phyloP scores from a whole-genome alignment of 2,113 vertebrate species.

The Mirza zaza region DNA sequence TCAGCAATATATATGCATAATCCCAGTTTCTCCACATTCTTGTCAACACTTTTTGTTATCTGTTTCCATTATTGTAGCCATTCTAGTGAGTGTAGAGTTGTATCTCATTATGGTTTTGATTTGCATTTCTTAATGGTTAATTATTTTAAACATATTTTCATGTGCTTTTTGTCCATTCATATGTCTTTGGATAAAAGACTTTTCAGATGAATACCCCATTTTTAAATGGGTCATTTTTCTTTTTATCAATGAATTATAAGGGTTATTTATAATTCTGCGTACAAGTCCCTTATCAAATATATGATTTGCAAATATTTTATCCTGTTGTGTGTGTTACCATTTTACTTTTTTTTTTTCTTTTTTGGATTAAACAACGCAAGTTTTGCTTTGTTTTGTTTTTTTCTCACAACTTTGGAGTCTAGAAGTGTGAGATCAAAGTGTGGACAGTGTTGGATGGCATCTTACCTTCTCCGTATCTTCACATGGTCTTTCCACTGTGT shows the following conservation, averaged over 20 bases:
- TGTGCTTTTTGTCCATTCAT: neutral
- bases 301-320: neutral
- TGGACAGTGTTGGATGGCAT: too few species aligned
- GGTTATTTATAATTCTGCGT: neutral
- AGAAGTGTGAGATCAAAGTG: too few species aligned
- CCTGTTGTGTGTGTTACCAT: neutral
- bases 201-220: neutral
- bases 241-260: neutral
- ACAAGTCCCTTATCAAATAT: neutral
- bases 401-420: too few species aligned
- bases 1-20: neutral
- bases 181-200: neutral
- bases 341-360: neutral
- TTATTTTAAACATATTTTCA: neutral
- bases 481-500: too few species aligned
- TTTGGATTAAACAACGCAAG: too few species aligned
- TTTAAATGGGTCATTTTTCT: neutral
- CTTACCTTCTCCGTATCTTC: too few species aligned
- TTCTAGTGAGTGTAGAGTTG: neutral
- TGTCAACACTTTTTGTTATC: neutral
- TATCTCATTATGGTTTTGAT: neutral
- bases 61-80: neutral
- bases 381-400: too few species aligned
- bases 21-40: neutral
- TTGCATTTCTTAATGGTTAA: neutral